Conservation (phyloP, 2,888 invertebrate genomes). For the Venusia cambrica region DNA sequence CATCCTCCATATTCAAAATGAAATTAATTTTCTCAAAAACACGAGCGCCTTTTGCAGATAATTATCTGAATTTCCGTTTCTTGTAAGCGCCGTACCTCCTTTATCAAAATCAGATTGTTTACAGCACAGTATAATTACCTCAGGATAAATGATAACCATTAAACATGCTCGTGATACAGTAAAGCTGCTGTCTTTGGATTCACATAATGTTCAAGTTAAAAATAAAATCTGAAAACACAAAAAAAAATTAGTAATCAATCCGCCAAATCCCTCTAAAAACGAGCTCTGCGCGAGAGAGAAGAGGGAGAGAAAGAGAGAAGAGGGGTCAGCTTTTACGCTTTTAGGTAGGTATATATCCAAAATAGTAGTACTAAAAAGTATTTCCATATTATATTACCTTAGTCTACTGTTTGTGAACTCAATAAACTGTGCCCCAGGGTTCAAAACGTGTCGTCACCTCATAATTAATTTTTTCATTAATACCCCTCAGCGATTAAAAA, state of each 20-base stretch:
- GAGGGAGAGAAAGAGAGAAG: too few species aligned
- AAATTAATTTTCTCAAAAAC: conserved; percentile 5
- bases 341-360: too few species aligned
- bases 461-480: conserved; percentile 54
- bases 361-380: too few species aligned
- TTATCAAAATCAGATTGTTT: conserved; percentile 30
- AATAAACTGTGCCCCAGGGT: conserved; percentile 8
- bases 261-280: too few species aligned
- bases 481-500: conserved; percentile 48
- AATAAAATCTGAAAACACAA: too few species aligned
- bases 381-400: too few species aligned
- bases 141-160: conserved; percentile 13
- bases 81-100: conserved; percentile 11
- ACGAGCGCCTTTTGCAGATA: conserved; percentile 11
- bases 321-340: too few species aligned
- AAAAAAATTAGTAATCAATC: too few species aligned
- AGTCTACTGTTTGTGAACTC: conserved; percentile 1
- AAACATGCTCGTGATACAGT: too few species aligned
- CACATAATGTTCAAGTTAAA: too few species aligned
- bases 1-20: neutral
- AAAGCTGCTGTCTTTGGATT: too few species aligned
- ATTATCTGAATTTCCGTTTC: conserved; percentile 12
- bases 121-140: conserved; percentile 36
- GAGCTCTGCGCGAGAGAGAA: too few species aligned
- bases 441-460: conserved; percentile 41